Base-by-base conservation (phyloP, 2,888 invertebrate species). In the Pristionchus exspectatus region DNA sequence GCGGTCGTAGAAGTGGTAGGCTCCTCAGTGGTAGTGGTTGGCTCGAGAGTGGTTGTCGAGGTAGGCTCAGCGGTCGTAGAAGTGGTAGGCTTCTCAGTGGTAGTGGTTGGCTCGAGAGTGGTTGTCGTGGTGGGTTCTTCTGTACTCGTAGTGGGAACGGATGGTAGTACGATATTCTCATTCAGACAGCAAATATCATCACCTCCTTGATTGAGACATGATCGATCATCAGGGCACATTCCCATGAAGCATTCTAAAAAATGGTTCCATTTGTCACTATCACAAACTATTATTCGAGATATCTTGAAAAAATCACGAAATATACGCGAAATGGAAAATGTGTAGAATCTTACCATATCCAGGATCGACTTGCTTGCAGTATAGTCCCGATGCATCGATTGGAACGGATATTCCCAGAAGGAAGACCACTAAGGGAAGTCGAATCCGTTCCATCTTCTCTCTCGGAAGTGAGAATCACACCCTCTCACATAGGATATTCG, bases 311-410 rank as follows among this genome's bases (percentile, higher is more conserved):
- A 50, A 12, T 50, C 9, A 50, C 44, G 44, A 50, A 50, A 50
- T 50, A 50, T 50, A 50, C 44, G 44, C 10, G 12, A 10, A 10
- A 50, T 7, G 24, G 33, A 33, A 16, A 33, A 74, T 24, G 33
- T 21, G 33, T 33, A 74, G 30, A 74, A 18, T 44, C 24, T 44
- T 12, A 77, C 77, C 77, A 77, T 77, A 77, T n/a, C 77, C 77
- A n/a, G 77, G 77, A 16, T 77, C 77, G n/a, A 77, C 77, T 44
- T 77, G 77, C n/a, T 77, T 77, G 77, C 77, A 77, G 77, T 77
- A 33, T 18, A 77, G 44, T n/a, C 77, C 77, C n/a, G 16, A 24
- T 24, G 77, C 77, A 77, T 77, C 10, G 77, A 77, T 44, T 3
- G 38, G 24, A n/a, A 12, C 10, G 77, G 24, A n/a, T 24, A 77